Conservation (phyloP, 2,797 vertebrate species). For the Semaprochilodus insignis region DNA sequence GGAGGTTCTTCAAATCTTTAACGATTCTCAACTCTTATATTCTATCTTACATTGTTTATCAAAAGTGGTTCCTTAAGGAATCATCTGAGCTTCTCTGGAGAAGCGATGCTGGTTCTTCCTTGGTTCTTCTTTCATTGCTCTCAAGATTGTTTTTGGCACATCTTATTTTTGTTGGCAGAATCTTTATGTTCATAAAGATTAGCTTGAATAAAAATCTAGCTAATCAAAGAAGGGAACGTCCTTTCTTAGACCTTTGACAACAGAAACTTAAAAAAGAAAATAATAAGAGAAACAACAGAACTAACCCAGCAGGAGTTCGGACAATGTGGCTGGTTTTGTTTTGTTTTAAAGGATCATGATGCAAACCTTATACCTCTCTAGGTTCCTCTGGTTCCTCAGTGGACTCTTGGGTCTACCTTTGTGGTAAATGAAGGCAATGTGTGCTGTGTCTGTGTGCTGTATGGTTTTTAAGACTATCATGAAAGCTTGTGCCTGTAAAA, state of each 20-base stretch:
- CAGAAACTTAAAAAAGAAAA: neutral
- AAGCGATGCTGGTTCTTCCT: neutral
- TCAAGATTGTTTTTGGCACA: neutral
- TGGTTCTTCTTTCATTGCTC: neutral
- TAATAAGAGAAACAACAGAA: neutral
- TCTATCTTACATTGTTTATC: too few species aligned
- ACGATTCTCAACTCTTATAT: too few species aligned
- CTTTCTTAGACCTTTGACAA: too few species aligned
- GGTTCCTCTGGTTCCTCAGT: slow-evolving; percentile 85
- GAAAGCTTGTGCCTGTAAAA: too few species aligned
- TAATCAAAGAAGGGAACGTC: neutral
- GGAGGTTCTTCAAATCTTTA: too few species aligned
- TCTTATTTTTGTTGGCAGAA: neutral
- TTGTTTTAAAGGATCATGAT: neutral
- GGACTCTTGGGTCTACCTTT: slow-evolving; percentile 97
- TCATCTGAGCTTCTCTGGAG: neutral
- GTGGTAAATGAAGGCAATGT: slow-evolving; percentile 87
- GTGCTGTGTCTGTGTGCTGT: slow-evolving; percentile 31
- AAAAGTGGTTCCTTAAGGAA: neutral
- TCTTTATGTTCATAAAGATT: too few species aligned
- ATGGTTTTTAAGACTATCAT: slow-evolving; percentile 3
- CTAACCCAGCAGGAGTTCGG: neutral
- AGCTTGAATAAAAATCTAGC: neutral
- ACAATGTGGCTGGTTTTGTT: too few species aligned
- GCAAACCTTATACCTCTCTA: slow-evolving; percentile 67